Percentiles rank a stretch among this genome's conserved stretches.
phyloP scores from a whole-genome alignment of 35 echinoderm and acorn worm genomes.

The Acanthaster planci region DNA sequence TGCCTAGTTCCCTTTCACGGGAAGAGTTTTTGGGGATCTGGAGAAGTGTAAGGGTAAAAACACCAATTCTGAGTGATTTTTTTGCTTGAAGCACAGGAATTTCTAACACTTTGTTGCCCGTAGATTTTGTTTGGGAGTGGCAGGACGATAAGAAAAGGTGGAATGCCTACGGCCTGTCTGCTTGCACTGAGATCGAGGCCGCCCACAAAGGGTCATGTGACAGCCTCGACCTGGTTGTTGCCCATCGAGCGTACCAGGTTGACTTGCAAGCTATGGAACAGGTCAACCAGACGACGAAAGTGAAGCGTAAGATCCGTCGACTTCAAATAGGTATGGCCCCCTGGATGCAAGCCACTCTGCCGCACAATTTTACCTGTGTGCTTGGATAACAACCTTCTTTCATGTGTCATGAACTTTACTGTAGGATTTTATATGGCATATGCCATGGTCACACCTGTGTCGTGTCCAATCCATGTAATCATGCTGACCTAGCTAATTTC shows the following conservation, averaged over 20 bases:
- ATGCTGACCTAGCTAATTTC: too few relatives aligned
- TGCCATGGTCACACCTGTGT: too few relatives aligned
- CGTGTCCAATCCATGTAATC: too few relatives aligned
- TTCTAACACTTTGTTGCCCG: background rate
- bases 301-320: conserved; percentile 54
- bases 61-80: too few relatives aligned
- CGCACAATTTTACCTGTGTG: too few relatives aligned
- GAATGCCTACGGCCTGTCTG: conserved; percentile 54
- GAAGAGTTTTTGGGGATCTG: too few relatives aligned
- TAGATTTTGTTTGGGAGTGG: conserved; percentile 96
- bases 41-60: too few relatives aligned
- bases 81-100: background rate
- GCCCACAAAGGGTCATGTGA: conserved; percentile 32
- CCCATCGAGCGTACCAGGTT: conserved; percentile 55
- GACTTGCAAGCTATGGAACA: conserved; percentile 86
- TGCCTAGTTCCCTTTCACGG: too few relatives aligned
- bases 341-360: too few relatives aligned
- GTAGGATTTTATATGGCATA: too few relatives aligned
- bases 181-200: conserved; percentile 44
- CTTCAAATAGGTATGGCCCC: conserved; percentile 49
- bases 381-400: too few relatives aligned
- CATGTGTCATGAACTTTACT: too few relatives aligned
- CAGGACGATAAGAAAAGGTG: conserved; percentile 82
- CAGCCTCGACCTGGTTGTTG: conserved; percentile 41
- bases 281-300: conserved; percentile 67